Evolutionary conservation across 2,797 vertebrate genomes (phyloP).

Genomic region (Microctenopoma lineatum): DNA sequence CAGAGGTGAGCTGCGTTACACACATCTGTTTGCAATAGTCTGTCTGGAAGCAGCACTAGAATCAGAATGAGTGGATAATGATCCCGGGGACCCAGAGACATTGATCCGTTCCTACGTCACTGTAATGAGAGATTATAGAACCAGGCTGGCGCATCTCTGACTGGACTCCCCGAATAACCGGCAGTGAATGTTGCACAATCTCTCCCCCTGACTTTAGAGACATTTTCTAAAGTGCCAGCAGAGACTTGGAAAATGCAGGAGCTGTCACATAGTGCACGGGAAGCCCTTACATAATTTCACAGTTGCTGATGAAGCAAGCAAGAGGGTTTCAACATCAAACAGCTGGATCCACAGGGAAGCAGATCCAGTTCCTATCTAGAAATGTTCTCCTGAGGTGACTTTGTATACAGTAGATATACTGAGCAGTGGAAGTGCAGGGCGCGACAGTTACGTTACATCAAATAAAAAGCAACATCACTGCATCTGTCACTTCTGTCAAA

Average conservation of each 20-base stretch:
- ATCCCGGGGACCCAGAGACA: constrained; percentile 53
- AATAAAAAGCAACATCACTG: background rate
- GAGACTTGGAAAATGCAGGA: constrained; percentile 10
- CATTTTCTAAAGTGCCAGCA: constrained; percentile 25
- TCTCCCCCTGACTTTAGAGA: constrained; percentile 22
- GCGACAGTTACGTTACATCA: background rate
- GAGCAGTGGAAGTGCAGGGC: background rate
- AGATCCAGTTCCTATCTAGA: constrained; percentile 12
- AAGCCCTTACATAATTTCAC: constrained; percentile 14
- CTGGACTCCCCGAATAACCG: constrained; percentile 44
- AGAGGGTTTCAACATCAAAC: constrained; percentile 33
- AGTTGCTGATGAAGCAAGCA: constrained; percentile 22
- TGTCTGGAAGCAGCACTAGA: constrained; percentile 41
- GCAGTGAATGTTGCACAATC: constrained; percentile 38
- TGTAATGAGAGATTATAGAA: constrained; percentile 58
- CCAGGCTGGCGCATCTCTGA: constrained; percentile 40
- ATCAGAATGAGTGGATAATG: constrained; percentile 64
- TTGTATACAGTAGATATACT: background rate
- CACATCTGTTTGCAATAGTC: constrained; percentile 23
- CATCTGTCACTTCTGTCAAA: constrained; percentile 1
- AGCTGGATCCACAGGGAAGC: constrained; percentile 23
- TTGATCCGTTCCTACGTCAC: constrained; percentile 61
- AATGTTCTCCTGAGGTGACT: constrained; percentile 3
- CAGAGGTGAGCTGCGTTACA: constrained; percentile 46
- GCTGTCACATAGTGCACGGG: background rate